Base-by-base conservation (phyloP, 2,888 invertebrate species). In the Acrocera orbiculus region DNA sequence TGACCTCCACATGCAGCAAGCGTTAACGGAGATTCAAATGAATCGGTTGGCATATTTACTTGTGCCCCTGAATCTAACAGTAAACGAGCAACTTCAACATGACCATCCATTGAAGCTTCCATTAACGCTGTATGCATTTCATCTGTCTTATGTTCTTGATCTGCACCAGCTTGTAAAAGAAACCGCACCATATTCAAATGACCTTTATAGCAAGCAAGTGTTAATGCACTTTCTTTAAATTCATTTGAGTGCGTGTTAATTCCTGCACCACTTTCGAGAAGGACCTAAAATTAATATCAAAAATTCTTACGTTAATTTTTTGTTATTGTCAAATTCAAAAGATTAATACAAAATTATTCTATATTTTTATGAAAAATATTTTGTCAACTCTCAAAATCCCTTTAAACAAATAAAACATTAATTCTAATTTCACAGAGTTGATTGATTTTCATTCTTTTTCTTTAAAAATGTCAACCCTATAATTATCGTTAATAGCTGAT, bases 71-170 rank as follows among this genome's bases (percentile, higher is more conserved):
- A 90, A 63, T 96, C 93, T 13, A 98, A 65, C 43, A 98, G 67
- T 42, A 96, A 67, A 46, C 89, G 67, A 7, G 95, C 95, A 30
- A 98, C 96, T 63, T 96, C 95, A 1, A 95, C 90, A 56, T 98
- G 96, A 0, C 98, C 96, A 61, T 98, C 96, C 96, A 98, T 98
- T 39, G 93, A 92, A 33, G 96, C 96, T 63, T 98, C 96, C 95
- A 98, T 96, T 27, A 98, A 67, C 27, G 96, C 96, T 16, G 96
- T 96, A 63, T 98, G 96, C 93, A 98, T 93, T 66, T 98, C 98
- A 58, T 96, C 95, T 7, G 95, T 95, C 67, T 95, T 95, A 66
- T 95, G 95, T 62, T 95, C 93, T 60, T 92, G 73, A 62, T 95
- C 93, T 13, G 93, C 93, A 40, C 95, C 95, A 30, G 92, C 93